Percentiles rank a stretch among this genome's conserved stretches.
Conservation (phyloP, 1,140 invertebrate species). For the Meloidogyne floridensis region DNA sequence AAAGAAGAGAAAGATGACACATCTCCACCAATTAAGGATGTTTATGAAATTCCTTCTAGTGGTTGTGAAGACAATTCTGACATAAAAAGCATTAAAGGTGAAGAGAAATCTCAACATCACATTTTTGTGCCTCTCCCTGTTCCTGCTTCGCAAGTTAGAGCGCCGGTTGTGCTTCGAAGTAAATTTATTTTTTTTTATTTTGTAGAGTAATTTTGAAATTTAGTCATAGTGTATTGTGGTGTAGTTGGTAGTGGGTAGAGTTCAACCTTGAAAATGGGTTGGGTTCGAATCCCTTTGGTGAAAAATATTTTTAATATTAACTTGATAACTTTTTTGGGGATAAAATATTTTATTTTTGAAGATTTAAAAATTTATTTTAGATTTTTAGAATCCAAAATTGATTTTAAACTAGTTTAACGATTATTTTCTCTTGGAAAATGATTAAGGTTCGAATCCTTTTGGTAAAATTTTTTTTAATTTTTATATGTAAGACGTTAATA, state of each 20-base stretch:
- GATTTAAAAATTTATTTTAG: neutral
- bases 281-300: too few species aligned
- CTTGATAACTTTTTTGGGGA: neutral
- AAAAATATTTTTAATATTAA: neutral
- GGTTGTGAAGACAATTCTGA: neutral
- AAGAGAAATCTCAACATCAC: neutral
- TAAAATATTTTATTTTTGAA: neutral
- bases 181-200: neutral
- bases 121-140: conserved; percentile 1
- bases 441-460: neutral
- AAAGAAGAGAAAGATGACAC: neutral
- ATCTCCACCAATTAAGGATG: neutral
- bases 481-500: neutral
- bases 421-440: neutral
- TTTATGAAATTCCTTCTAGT: neutral
- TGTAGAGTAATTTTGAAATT: too few species aligned
- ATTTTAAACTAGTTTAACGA: neutral
- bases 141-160: neutral
- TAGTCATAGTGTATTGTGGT: too few species aligned
- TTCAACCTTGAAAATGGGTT: too few species aligned
- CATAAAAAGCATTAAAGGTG: neutral
- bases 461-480: neutral
- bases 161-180: neutral
- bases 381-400: neutral
- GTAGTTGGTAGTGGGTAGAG: too few species aligned